Base-by-base conservation (phyloP, 2,113 vertebrate species). In the Oncorhynchus kisutch region DNA sequence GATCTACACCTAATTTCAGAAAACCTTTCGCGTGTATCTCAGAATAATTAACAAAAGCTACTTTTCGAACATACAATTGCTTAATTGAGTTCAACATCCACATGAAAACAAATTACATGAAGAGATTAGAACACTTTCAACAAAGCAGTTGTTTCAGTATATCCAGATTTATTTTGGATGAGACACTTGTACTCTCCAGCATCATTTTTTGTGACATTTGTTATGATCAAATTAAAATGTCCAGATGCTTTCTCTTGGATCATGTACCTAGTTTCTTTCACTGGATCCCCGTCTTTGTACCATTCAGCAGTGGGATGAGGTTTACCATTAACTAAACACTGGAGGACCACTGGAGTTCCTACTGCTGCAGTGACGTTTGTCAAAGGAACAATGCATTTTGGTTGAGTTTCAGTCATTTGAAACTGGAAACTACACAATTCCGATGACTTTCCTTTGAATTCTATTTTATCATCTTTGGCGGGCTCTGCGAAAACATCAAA, bases 361-460 rank as follows among this genome's bases (percentile, higher is more conserved):
- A 93, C 34, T 0, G 91, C 95, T 7, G 95, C 93, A 0, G 87
- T 94, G 31, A 95, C 91, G 73, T 97, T 94, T 72, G 91, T 94
- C 84, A 98, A 80, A 0, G 92, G 94, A 81, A 94, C 94, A 64
- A 96, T 83, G 86, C 96, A 98, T 84, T 91, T 95, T 0, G 97
- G 97, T 29, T 95, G 87, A 0, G 89, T 88, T 84, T 99, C 97
- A 12, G 93, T 95, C 51, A 98, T 91, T 78, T 96, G 94, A 78
- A 98, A 98, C 71, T 97, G 95, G 91, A 98, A 99, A 84, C 92
- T 94, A 74, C 95, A 99, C 70, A 87, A 93, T 8, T 94, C 95
- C 0, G 94, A 92, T 20, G 92, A 93, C 91, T 97, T 95, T 77
- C 95, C 93, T 84, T 92, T 95, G 87, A 95, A 93, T 80, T 98